Conservation (phyloP, 2,113 vertebrate species). For the Zootoca vivipara region DNA sequence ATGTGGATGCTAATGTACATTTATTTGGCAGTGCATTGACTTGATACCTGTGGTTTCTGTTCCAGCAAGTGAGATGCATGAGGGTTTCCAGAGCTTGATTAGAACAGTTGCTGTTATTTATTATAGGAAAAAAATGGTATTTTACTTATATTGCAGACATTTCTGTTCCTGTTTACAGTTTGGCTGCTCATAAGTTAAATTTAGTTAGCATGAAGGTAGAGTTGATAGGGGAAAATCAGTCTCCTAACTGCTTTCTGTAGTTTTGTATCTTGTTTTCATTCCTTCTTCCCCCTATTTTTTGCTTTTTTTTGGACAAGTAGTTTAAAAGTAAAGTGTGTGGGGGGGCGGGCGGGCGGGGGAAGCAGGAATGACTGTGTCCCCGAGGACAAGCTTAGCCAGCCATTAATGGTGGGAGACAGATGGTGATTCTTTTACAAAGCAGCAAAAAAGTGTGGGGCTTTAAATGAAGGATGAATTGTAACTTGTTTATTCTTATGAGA, state of each 20-base stretch:
- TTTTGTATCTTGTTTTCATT: constrained; percentile 28
- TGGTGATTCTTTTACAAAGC: constrained; percentile 29
- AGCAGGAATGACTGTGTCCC: constrained; percentile 37
- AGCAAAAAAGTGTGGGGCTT: constrained; percentile 44
- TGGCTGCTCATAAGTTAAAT: constrained; percentile 20
- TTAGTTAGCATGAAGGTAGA: constrained; percentile 15
- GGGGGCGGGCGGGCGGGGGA: neutral
- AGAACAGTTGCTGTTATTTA: constrained; percentile 16
- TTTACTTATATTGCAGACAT: constrained; percentile 5
- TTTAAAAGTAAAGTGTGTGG: neutral
- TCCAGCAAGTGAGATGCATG: constrained; percentile 49
- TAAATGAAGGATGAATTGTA: constrained; percentile 59
- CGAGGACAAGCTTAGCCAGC: constrained; percentile 33
- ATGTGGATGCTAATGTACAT: neutral
- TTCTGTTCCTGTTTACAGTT: constrained; percentile 22
- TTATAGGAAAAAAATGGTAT: neutral
- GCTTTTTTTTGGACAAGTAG: constrained; percentile 30
- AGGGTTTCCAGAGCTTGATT: constrained; percentile 43
- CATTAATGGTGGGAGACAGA: constrained; percentile 44
- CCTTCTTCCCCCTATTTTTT: too few species aligned
- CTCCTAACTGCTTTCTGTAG: constrained; percentile 44
- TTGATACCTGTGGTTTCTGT: neutral
- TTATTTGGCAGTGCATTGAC: neutral
- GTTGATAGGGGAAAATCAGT: neutral
- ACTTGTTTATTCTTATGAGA: constrained; percentile 63